Percentiles rank a stretch among this genome's conserved stretches.
Evolutionary conservation across 2,113 vertebrate genomes (phyloP).

Genomic region (Nyctibius bracteatus): DNA sequence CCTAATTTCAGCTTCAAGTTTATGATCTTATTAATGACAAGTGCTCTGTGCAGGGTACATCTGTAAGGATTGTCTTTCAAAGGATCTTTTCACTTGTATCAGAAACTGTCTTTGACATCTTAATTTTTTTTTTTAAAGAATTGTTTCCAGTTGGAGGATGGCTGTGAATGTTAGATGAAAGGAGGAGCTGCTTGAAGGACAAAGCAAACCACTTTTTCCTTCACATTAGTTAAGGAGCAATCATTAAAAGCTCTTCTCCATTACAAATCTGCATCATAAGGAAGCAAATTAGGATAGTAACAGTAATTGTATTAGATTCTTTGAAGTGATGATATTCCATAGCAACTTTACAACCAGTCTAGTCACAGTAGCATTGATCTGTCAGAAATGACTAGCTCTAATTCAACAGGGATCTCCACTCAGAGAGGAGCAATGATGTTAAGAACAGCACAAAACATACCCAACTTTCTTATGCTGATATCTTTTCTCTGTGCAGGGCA

Average conservation of each 20-base stretch:
- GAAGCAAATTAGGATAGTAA: not conserved
- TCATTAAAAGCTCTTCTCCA: not conserved
- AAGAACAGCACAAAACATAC: not conserved
- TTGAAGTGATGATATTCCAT: not conserved
- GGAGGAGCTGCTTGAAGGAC: not conserved
- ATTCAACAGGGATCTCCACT: not conserved
- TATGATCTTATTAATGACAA: constrained; percentile 26
- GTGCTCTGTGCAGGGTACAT: not conserved
- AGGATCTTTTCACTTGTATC: constrained; percentile 3
- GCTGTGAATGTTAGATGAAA: not conserved
- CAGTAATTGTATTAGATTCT: constrained; percentile 17
- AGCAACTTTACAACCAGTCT: not conserved
- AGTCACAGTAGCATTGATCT: not conserved
- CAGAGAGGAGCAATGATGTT: not conserved
- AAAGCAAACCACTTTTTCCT: not conserved
- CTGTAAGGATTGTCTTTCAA: constrained; percentile 18
- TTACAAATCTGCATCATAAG: not conserved
- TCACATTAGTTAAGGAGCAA: not conserved
- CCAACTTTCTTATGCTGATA: not conserved
- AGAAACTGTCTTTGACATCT: constrained; percentile 2
- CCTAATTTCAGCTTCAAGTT: constrained; percentile 41
- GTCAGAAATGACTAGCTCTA: not conserved
- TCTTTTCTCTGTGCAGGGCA: not conserved
- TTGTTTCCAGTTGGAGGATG: not conserved
- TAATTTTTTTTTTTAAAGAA: not conserved